Conservation (phyloP, 2,888 invertebrate species). For the Pristionchus maxplancki region DNA sequence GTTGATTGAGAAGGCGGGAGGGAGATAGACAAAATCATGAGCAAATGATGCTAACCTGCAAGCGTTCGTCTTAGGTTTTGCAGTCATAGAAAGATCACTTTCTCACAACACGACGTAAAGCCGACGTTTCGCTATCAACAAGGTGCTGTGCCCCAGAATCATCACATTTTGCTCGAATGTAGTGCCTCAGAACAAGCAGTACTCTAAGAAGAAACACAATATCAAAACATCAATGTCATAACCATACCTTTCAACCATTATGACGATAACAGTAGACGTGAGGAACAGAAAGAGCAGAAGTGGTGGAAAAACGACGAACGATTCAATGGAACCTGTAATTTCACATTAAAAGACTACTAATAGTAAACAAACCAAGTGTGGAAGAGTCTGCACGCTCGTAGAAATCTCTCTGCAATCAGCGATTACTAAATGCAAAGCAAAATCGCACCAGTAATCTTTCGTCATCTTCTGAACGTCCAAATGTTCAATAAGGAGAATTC, state of each 20-base stretch:
- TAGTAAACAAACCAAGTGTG: not conserved
- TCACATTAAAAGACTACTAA: not conserved
- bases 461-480: no score
- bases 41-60: not conserved
- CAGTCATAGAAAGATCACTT: no score
- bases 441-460: not conserved
- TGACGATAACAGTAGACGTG: not conserved
- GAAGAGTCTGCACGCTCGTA: not conserved
- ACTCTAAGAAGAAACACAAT: not conserved
- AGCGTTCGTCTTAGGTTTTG: not conserved
- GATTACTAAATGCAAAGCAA: not conserved
- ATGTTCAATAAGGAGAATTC: no score
- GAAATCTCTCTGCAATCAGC: not conserved
- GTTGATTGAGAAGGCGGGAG: not conserved
- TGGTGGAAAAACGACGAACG: not conserved
- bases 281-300: not conserved
- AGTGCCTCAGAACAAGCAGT: not conserved
- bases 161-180: not conserved
- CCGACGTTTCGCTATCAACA: not conserved
- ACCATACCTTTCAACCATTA: not conserved
- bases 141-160: no score
- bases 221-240: no score
- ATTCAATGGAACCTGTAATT: not conserved
- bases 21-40: slow-evolving; percentile 3
- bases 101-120: not conserved